Percentiles rank a stretch among this genome's conserved stretches.
Conservation (phyloP, 2,888 invertebrate genomes). For the Cosmia trapezina region DNA sequence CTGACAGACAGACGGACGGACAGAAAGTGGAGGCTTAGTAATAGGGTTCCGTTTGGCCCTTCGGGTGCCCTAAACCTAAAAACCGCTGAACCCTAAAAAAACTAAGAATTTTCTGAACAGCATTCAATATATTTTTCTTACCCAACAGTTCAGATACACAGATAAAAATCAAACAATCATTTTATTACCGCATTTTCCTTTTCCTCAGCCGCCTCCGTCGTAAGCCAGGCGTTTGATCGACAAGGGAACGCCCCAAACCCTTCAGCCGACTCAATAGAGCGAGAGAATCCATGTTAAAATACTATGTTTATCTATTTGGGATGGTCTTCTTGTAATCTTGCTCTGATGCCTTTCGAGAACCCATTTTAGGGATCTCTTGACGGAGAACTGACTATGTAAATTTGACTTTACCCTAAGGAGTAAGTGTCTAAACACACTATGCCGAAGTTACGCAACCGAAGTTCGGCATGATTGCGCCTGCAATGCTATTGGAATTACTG, state of each 20-base stretch:
- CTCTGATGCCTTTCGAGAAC: slow-evolving; percentile 20
- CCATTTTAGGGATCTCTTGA: slow-evolving; percentile 34
- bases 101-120: neutral
- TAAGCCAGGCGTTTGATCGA: slow-evolving; percentile 56
- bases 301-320: slow-evolving; percentile 59
- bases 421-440: too few relatives aligned
- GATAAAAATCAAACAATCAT: slow-evolving; percentile 44
- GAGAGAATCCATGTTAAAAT: slow-evolving; percentile 42
- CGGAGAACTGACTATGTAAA: slow-evolving; percentile 4
- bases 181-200: slow-evolving; percentile 32
- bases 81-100: neutral
- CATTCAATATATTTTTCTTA: neutral
- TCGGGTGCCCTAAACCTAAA: too few relatives aligned
- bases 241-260: slow-evolving; percentile 48
- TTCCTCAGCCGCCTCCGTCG: slow-evolving; percentile 28
- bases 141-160: slow-evolving; percentile 11
- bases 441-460: too few relatives aligned
- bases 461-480: too few relatives aligned
- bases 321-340: slow-evolving; percentile 43
- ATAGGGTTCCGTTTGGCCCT: too few relatives aligned
- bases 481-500: too few relatives aligned
- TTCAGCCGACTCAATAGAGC: slow-evolving; percentile 55
- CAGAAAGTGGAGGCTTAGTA: too few relatives aligned
- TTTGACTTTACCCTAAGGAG: neutral
- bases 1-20: too few relatives aligned